Percentiles rank a stretch among this genome's conserved stretches.
These are phyloP conservation scores for Aphelocoma californica DNA, from an alignment of 2,797 vertebrate genomes.

Conservation along the genomic window DNA sequence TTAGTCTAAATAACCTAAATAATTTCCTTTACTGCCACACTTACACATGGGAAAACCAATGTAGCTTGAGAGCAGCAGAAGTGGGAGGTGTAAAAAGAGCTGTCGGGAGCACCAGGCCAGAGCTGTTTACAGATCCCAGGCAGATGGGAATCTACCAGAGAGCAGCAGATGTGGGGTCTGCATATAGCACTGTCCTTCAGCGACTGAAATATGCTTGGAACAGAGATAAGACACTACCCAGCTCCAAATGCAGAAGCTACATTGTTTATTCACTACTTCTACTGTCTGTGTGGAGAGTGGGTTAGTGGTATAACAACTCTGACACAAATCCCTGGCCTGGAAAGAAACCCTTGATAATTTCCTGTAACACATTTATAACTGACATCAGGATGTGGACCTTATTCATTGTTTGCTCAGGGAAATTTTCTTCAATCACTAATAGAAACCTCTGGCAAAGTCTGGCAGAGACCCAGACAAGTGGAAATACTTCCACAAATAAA, in stretches of 20 bases:
- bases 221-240: neutral
- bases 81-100: neutral
- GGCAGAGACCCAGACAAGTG: neutral
- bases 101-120: neutral
- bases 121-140: neutral
- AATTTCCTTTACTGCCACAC: neutral
- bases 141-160: neutral
- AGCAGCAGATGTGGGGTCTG: neutral
- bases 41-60: neutral
- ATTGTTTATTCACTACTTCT: neutral
- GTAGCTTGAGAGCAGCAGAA: neutral
- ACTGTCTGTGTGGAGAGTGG: neutral
- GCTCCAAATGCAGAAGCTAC: neutral
- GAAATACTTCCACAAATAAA: conserved; percentile 8
- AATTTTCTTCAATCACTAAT: neutral
- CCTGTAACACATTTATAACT: neutral
- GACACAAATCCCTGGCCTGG: neutral
- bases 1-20: neutral
- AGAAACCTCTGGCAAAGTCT: neutral
- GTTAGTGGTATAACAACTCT: neutral
- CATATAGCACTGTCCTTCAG: neutral
- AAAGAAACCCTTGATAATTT: neutral
- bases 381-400: neutral
- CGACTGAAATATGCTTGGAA: neutral
- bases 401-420: neutral